Base-by-base conservation (phyloP, 2,888 invertebrate species). In the Rutpela maculata region DNA sequence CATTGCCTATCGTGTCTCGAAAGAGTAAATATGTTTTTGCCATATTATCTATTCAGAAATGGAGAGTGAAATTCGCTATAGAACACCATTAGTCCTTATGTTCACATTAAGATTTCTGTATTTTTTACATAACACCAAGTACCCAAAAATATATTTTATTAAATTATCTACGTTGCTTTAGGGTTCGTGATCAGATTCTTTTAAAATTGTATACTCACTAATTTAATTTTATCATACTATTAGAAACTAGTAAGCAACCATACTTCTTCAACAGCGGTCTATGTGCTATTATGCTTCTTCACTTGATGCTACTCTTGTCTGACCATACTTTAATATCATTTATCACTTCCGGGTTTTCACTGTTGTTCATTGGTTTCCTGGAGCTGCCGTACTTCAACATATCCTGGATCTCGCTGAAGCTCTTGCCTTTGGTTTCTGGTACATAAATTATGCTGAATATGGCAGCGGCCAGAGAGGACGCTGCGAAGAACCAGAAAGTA, bases 401-500 rank as follows among this genome's bases (percentile, higher is more conserved):
- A 19, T 75, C 78, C 57, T 84, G 82, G 50, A 84, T 84, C 59
- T 84, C 84, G 22, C 81, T 79, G 43, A 84, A 80, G 75, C 82
- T 83, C 57, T 82, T 84, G 0, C 80, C 83, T 74, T 83, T 84
- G 0, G 84, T 84, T 76, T 84, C 84, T n/a, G 83, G 82, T 9
- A 84, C 79, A 43, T 67, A 76, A 57, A 80, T 68, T 5, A 81
- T 50, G 3, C 94, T 93, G 89, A 96, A 97, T 87, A 95, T 91
- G 88, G 95, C 94, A 0, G 93, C 90, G 0, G 91, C 17, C 0
- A 91, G 83, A 80, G 93, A 93, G 84, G 91, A 93, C 0, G 87
- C 88, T 0, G 92, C 93, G 87, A 95, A 95, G 50, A 95, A 89
- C 92, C 95, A 95, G 90, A 95, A 95, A 0, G 94, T 93, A 1